A percentile compares a stretch with the other conserved stretches of the same genome.
Evolutionary conservation across 2,888 invertebrate species (phyloP).

Genomic region (Schizaphis graminum): DNA sequence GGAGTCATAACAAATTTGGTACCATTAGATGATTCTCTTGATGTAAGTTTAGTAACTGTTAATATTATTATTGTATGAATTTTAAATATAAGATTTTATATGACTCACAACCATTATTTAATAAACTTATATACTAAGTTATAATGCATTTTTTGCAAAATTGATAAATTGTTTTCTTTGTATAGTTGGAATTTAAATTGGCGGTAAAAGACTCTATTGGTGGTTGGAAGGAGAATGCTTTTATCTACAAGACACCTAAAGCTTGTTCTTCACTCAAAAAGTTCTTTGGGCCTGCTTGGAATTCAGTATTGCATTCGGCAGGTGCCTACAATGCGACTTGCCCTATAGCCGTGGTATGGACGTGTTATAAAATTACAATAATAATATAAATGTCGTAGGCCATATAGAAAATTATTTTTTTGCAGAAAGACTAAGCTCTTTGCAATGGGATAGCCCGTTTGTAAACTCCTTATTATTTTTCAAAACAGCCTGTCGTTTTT

Average conservation of each 20-base stretch:
- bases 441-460: too few relatives aligned
- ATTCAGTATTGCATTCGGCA: not conserved
- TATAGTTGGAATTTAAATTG: not conserved
- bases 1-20: not conserved
- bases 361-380: not conserved
- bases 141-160: too few relatives aligned
- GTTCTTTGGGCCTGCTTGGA: not conserved
- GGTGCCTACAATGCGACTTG: not conserved
- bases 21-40: not conserved
- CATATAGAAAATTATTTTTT: too few relatives aligned
- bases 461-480: too few relatives aligned
- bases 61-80: not conserved
- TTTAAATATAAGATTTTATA: not conserved
- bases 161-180: not conserved
- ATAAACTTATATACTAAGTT: too few relatives aligned
- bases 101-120: too few relatives aligned
- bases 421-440: too few relatives aligned
- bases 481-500: too few relatives aligned
- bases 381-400: not conserved
- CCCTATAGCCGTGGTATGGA: not conserved
- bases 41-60: not conserved
- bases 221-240: constrained; percentile 4
- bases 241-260: not conserved
- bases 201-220: constrained; percentile 9
- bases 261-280: not conserved